Conservation (phyloP, 2,113 vertebrate species). For the Anarrhichthys ocellatus region DNA sequence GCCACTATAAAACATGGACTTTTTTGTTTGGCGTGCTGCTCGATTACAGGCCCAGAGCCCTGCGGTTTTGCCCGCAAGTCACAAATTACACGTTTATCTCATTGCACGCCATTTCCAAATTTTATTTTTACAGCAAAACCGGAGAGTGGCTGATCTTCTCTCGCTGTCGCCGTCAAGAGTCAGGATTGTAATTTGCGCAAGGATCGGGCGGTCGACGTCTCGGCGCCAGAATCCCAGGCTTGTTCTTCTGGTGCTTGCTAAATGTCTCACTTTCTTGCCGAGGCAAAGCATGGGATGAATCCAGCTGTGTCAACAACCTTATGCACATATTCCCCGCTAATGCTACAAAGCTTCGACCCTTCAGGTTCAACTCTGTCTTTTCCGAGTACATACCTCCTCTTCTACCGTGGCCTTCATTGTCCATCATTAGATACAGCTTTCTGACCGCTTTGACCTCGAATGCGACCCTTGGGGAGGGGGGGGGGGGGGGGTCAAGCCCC, state of each 20-base stretch:
- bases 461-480: neutral
- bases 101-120: slow-evolving; percentile 46
- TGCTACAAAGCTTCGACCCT: slow-evolving; percentile 33
- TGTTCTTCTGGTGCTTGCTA: slow-evolving; percentile 66
- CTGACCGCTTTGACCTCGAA: slow-evolving; percentile 39
- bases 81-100: slow-evolving; percentile 80
- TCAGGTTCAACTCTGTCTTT: slow-evolving; percentile 39
- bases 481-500: slow-evolving; percentile 17
- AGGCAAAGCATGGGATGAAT: slow-evolving; percentile 51
- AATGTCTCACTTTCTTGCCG: slow-evolving; percentile 65
- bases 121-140: slow-evolving; percentile 72
- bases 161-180: slow-evolving; percentile 44
- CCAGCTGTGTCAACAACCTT: slow-evolving; percentile 72
- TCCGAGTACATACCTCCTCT: slow-evolving; percentile 30
- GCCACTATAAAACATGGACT: slow-evolving; percentile 33
- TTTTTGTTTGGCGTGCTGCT: slow-evolving; percentile 47
- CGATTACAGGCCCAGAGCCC: slow-evolving; percentile 73
- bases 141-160: slow-evolving; percentile 58
- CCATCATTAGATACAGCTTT: slow-evolving; percentile 41
- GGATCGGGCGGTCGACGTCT: slow-evolving; percentile 56
- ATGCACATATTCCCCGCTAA: slow-evolving; percentile 44
- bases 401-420: slow-evolving; percentile 40
- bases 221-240: slow-evolving; percentile 67
- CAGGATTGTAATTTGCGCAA: slow-evolving; percentile 75
- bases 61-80: slow-evolving; percentile 58